Evolutionary conservation across 1,140 invertebrate genomes (phyloP), one percentile per base, ranked within the genome.

Genomic region (Tigriopus japonicus): DNA sequence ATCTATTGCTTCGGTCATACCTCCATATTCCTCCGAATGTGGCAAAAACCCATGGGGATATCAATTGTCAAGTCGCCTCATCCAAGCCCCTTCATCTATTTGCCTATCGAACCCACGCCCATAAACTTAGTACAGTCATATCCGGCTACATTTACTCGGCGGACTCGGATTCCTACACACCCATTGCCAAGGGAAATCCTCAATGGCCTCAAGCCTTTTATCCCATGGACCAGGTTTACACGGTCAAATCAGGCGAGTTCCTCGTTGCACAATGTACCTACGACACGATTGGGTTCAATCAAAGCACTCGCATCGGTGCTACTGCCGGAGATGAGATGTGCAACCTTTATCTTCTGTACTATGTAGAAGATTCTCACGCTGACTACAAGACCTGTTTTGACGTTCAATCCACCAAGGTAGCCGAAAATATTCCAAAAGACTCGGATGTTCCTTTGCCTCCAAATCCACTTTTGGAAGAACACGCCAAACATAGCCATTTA

Each of bases 301-400:
- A 40, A 14, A 23, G 12, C 12, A 40, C 40, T 17, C 12, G 17
- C 55, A 58, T 58, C 15, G 55, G 55, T 28, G 65, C 72, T 14
- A 79, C 77, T 10, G 72, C 76, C 14, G 72, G 70, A 28, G 80
- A 83, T 70, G 81, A 83, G 68, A 83, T 83, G 81, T 83, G 80
- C 69, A 82, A 82, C 67, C 74, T 82, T 55, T 82, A 83, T 68
- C 67, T 81, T 14, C 81, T 82, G 79, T 82, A 77, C 66, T 82
- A 77, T 67, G 74, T 73, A 28, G 61, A 64, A 0, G 63, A 60
- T 28, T 13, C n/a, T 7, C 65, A 65, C 1, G 53, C 62, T 0
- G 60, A 66, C 17, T 63, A 42, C 49, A 52, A 56, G 13, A 52
- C 45, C 5, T 71, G 69, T 59, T 52, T 55, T 0, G 61, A 56